Base-by-base conservation (phyloP, 2,888 invertebrate genomes). In the Sphaerophoria taeniata region DNA sequence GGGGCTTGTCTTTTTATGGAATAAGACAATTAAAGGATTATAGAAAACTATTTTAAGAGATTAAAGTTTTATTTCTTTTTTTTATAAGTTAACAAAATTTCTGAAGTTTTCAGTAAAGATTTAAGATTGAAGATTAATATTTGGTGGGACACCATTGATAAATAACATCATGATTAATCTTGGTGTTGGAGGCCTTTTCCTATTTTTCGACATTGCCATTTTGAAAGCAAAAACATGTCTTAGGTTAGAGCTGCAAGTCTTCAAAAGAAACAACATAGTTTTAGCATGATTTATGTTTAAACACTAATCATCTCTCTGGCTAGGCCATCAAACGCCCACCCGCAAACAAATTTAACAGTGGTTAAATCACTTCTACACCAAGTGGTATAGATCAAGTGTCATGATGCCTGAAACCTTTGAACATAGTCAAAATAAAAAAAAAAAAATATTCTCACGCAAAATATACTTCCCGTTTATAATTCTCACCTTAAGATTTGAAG, bases 321-420 rank as follows among this genome's bases (percentile, higher is more conserved):
- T n/a, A 61, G 45, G 14, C 24, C 33, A 61, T 45, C 61, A 45
- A 31, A 43, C 0, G 31, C 61, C 61, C 45, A 61, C 61, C n/a
- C 6, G 5, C n/a, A 12, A 12, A 31, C 12, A 45, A 43, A 60
- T 12, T n/a, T n/a, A 60, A 16, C 39, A 61, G 12, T 61, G 6
- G 16, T 65, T 65, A 65, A 34, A 65, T 65, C 65, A 65, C 33
- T 12, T 65, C 36, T 36, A 6, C 45, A 39, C 3, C 43, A 16
- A n/a, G n/a, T 12, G 2, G 12, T 9, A 43, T 9, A 43, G 43
- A 43, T 12, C 43, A 43, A n/a, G 45, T 12, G 12, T 34, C 65
- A 49, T 49, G 9, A 65, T 49, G 49, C 16, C 14, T 49, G 47
- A 65, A 36, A 36, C 36, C 49, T 49, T 65, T 65, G 6, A 49